Percentiles rank a stretch among this genome's conserved stretches.
Conservation (phyloP, 2,113 vertebrate genomes). For the Psammodynastes pulverulentus region DNA sequence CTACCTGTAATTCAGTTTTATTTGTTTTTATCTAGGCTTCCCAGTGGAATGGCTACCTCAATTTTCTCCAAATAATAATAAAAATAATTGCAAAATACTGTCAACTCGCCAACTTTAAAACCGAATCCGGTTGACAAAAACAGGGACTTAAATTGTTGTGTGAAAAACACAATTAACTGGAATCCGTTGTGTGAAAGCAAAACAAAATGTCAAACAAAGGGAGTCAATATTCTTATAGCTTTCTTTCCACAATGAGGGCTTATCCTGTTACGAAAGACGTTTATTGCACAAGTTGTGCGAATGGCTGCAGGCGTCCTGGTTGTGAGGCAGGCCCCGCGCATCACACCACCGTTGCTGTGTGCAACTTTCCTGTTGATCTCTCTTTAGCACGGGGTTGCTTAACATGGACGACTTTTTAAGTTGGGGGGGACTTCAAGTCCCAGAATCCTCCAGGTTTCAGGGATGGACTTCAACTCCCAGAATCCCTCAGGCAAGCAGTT, state of each 20-base stretch:
- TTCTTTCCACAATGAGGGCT: background rate
- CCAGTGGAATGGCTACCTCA: too few species aligned
- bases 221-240: background rate
- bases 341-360: background rate
- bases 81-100: background rate
- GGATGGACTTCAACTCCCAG: background rate
- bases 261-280: background rate
- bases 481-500: background rate
- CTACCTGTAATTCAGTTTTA: background rate
- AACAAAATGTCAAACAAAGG: background rate
- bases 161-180: too few species aligned
- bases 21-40: background rate
- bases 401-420: background rate
- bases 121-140: background rate
- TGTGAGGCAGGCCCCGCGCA: background rate
- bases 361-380: background rate
- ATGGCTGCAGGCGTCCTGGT: background rate
- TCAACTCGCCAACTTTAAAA: background rate
- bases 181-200: too few species aligned
- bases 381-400: too few species aligned
- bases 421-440: background rate
- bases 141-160: background rate
- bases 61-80: background rate
- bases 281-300: background rate
- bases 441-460: too few species aligned